Evolutionary conservation across 1,140 invertebrate genomes (phyloP).

Genomic region (Mesaphorura yosii): DNA sequence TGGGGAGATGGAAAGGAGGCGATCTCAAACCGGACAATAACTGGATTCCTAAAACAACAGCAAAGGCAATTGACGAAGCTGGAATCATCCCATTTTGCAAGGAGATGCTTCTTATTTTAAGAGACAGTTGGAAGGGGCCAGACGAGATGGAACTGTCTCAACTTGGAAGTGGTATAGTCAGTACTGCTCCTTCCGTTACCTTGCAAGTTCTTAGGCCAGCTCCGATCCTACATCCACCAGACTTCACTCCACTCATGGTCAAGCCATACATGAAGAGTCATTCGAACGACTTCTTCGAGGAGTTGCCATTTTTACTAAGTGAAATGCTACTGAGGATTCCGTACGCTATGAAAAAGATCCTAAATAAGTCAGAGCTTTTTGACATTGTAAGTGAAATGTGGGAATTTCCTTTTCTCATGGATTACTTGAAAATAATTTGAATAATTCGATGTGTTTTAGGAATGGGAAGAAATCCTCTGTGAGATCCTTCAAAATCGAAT

Average conservation of each 20-base stretch:
- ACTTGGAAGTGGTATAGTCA: neutral
- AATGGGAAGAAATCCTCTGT: slow-evolving; percentile 71
- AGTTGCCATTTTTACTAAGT: slow-evolving; percentile 81
- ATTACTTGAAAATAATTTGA: neutral
- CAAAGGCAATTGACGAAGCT: slow-evolving; percentile 19
- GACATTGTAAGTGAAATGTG: too few relatives aligned
- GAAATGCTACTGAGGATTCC: slow-evolving; percentile 88
- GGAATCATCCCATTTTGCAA: slow-evolving; percentile 24
- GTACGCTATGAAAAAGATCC: slow-evolving; percentile 69
- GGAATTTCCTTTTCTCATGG: neutral
- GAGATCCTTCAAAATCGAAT: slow-evolving; percentile 94
- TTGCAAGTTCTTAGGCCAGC: slow-evolving; percentile 59
- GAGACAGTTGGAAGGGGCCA: slow-evolving; percentile 28
- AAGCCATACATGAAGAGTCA: slow-evolving; percentile 85
- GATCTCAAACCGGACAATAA: slow-evolving; percentile 22
- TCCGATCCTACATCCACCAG: slow-evolving; percentile 63
- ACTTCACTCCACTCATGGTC: slow-evolving; percentile 92
- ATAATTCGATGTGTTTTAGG: too few relatives aligned
- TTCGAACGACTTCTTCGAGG: slow-evolving; percentile 82
- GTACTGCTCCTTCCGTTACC: slow-evolving; percentile 6
- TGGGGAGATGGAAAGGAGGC: slow-evolving; percentile 20
- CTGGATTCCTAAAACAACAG: slow-evolving; percentile 29
- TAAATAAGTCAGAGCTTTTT: slow-evolving; percentile 36
- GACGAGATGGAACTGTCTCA: slow-evolving; percentile 12
- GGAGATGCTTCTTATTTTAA: slow-evolving; percentile 22